phyloP scores from a whole-genome alignment of 2,113 vertebrate species.

The Corapipo altera region DNA sequence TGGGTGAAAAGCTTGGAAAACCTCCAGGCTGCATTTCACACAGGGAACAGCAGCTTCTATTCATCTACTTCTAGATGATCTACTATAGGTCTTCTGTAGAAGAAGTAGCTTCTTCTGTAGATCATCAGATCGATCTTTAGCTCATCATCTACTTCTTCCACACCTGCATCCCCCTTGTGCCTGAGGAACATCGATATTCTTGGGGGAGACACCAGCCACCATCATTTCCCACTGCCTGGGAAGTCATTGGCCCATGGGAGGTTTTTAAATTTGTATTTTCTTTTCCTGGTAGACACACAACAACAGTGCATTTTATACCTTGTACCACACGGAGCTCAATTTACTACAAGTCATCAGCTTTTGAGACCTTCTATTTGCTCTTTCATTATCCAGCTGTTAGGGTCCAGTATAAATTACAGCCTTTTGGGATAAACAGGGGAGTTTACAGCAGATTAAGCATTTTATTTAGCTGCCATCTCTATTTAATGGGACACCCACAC shows the following conservation, averaged over 20 bases:
- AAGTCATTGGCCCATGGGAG: fast-evolving
- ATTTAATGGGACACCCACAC: too few relatives aligned
- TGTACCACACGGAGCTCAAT: neutral
- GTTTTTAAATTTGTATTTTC: fast-evolving
- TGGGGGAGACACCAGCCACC: fast-evolving
- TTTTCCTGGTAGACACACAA: too few relatives aligned
- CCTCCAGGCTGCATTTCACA: fast-evolving
- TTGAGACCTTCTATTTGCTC: neutral
- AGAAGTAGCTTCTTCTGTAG: neutral
- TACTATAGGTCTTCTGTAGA: neutral
- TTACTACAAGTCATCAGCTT: too few relatives aligned
- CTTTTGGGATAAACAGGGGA: neutral
- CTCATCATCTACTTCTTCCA: neutral
- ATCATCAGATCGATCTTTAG: neutral
- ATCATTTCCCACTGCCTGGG: neutral
- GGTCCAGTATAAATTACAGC: neutral
- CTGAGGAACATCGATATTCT: fast-evolving
- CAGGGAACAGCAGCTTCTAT: neutral
- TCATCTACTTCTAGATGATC: neutral
- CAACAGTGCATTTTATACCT: fast-evolving
- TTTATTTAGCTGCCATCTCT: neutral
- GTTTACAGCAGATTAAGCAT: neutral
- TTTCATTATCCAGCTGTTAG: neutral
- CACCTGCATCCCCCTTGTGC: fast-evolving
- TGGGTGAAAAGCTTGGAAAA: too few relatives aligned